These are phyloP conservation scores for Chunga burmeisteri DNA, from an alignment of 2,113 vertebrate genomes.

Conservation along the genomic window DNA sequence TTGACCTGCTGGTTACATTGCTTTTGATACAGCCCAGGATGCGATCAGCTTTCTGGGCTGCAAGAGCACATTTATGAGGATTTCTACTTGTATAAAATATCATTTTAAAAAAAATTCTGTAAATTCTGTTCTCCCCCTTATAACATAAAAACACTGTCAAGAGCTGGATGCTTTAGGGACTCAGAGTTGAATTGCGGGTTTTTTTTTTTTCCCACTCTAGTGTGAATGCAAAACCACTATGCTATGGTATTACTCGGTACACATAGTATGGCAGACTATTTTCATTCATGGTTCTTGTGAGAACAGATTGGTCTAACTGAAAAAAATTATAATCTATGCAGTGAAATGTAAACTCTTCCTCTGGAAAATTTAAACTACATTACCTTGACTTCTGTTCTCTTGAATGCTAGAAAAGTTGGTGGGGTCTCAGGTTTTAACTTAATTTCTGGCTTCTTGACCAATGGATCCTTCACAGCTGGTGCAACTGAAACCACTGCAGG, in stretches of 20 bases:
- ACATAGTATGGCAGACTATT: background rate
- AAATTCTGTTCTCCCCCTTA: background rate
- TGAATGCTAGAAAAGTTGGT: conserved; percentile 93
- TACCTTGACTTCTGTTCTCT: conserved; percentile 97
- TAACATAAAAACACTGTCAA: background rate
- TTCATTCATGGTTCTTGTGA: background rate
- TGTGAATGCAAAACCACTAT: background rate
- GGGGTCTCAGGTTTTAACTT: conserved; percentile 88
- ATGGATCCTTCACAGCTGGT: conserved; percentile 89
- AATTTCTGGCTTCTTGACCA: conserved; percentile 92
- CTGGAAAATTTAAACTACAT: background rate
- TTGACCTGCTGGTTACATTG: fast-evolving
- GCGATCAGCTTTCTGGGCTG: background rate
- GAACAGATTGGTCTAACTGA: background rate
- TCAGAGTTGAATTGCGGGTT: background rate
- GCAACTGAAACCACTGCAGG: conserved; percentile 84
- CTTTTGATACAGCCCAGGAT: background rate
- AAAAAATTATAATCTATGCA: background rate
- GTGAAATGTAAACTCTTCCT: background rate
- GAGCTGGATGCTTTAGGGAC: background rate
- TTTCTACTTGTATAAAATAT: background rate
- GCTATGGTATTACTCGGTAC: background rate
- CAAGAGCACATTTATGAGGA: background rate
- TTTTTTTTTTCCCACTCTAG: fast-evolving
- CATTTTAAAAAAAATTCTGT: background rate